Evolutionary conservation across 2,113 vertebrate genomes (phyloP), one percentile per base, ranked within the genome.

Genomic region (Monopterus albus): DNA sequence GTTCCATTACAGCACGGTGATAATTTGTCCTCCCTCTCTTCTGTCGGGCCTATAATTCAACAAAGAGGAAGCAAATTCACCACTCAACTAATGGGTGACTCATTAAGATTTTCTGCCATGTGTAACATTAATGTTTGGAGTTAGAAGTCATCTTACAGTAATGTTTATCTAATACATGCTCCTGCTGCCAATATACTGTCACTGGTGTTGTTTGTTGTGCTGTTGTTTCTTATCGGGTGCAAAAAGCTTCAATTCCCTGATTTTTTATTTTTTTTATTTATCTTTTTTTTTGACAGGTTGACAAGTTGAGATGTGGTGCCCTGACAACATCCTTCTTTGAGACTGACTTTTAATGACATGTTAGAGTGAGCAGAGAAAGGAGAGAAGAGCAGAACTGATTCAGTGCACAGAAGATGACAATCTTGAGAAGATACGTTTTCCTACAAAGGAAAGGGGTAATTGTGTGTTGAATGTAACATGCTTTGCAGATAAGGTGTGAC

Each of bases 51-150:
- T 81, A 55, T 66, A 51, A 36, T 62, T 65, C 72, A 69, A 82
- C 77, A 67, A 73, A 39, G 20, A 62, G 23, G 53, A 66, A 53
- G 61, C 21, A 60, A 72, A 72, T 82, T 69, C 28, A 5, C n/a
- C 50, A 13, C 64, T 70, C 23, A 59, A 28, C 45, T 77, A 66
- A 82, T 46, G 58, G n/a, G 36, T 42, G 65, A 60, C 28, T 68
- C 73, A 52, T 64, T 71, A 28, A 69, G 59, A 72, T 68, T 56
- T 69, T 58, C 53, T 66, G 25, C 33, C 40, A 58, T 21, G 53
- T 68, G 57, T 65, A 56, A 51, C 33, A 40, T 52, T 50, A 79
- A 45, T n/a, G 13, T 78, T 66, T 62, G 33, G 50, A 53, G 53
- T 64, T 64, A 47, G 38, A 52, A 72, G 51, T 26, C 36, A 38